These are phyloP conservation scores for Emydoidea blandingii DNA, from an alignment of 2,797 vertebrate species.

Conservation along the genomic window DNA sequence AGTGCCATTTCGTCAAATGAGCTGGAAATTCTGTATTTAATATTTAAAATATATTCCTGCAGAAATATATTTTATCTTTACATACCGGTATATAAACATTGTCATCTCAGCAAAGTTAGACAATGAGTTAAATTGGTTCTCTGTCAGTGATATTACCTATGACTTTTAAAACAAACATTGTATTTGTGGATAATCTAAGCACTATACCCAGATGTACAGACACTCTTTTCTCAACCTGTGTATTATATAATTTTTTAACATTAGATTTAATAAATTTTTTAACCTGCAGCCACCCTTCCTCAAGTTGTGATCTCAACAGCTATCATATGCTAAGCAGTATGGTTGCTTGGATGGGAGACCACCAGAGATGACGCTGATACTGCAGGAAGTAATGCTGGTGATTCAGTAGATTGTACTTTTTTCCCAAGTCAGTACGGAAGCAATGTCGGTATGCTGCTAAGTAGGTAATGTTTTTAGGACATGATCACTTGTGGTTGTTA, in stretches of 20 bases:
- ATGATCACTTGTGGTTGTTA: neutral
- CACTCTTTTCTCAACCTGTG: too few species aligned
- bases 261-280: too few species aligned
- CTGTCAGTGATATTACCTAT: neutral
- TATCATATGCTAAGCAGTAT: neutral
- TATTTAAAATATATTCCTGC: neutral
- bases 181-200: too few species aligned
- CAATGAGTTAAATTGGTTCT: neutral
- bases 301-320: neutral
- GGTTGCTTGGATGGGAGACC: neutral
- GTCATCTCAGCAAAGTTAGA: neutral
- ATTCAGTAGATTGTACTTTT: neutral
- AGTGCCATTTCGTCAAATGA: accelerated
- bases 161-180: too few species aligned
- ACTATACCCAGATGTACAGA: too few species aligned
- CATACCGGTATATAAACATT: neutral
- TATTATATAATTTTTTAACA: too few species aligned
- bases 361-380: neutral
- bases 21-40: neutral
- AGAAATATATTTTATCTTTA: neutral
- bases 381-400: neutral
- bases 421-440: neutral
- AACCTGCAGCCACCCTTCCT: neutral
- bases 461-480: neutral
- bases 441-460: neutral